Conservation (phyloP, 1,140 invertebrate species). For the Scaptomyza pallida region DNA sequence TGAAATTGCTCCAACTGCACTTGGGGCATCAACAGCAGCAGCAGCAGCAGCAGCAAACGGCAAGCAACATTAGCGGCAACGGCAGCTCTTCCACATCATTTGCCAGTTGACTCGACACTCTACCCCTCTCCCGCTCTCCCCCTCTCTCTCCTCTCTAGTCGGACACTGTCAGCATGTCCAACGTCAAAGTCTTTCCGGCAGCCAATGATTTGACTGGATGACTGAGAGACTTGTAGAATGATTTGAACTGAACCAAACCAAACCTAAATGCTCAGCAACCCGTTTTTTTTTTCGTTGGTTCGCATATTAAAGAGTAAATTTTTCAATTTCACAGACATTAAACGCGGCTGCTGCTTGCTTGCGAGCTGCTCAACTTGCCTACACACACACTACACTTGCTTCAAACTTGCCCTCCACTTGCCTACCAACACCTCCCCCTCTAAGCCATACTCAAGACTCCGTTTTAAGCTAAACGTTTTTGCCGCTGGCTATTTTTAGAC, state of each 20-base stretch:
- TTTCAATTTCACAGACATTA: slow-evolving; percentile 82
- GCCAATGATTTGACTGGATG: slow-evolving; percentile 27
- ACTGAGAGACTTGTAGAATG: slow-evolving; percentile 1
- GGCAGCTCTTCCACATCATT: slow-evolving; percentile 74
- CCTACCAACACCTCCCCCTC: slow-evolving; percentile 1
- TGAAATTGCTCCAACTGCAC: slow-evolving; percentile 82
- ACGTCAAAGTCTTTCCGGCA: slow-evolving; percentile 75
- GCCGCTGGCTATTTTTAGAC: slow-evolving; percentile 63
- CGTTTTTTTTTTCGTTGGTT: slow-evolving; percentile 48
- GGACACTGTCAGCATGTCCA: slow-evolving; percentile 49
- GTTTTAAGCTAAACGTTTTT: slow-evolving; percentile 69
- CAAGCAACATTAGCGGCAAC: slow-evolving; percentile 15
- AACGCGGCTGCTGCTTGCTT: slow-evolving; percentile 62
- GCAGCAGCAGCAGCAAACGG: slow-evolving; percentile 28
- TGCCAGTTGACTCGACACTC: slow-evolving; percentile 43
- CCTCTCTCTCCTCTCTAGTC: neutral
- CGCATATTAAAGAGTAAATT: slow-evolving; percentile 82
- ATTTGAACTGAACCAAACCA: slow-evolving; percentile 13
- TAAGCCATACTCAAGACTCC: slow-evolving; percentile 33
- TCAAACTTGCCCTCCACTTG: slow-evolving; percentile 3
- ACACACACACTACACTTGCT: slow-evolving; percentile 33
- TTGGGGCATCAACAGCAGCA: slow-evolving; percentile 53
- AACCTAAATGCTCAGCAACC: neutral
- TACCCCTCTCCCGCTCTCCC: neutral
- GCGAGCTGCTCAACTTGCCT: slow-evolving; percentile 26